Base-by-base conservation (phyloP, 2,888 invertebrate species). In the Platycnemis pennipes region DNA sequence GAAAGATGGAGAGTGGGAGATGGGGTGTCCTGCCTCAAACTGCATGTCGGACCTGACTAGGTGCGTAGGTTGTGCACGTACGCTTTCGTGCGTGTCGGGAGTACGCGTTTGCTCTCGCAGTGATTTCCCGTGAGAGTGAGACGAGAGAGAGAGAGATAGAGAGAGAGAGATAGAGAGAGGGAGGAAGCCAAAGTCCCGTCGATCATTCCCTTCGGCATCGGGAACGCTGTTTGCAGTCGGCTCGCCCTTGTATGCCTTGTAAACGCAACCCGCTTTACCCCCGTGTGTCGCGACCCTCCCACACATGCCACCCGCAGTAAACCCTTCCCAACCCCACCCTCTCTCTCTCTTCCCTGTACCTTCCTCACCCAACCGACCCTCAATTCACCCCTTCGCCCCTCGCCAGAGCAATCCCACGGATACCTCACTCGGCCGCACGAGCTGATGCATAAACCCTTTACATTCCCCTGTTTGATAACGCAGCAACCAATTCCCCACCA, bases 71-170 rank as follows among this genome's bases (percentile, higher is more conserved):
- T 16, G 77, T 37, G 77, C 11, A 37, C 77, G 77, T 16, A 77
- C 37, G 77, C 37, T 31, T 7, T 3, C 13, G 19, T 63, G 77
- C 26, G 77, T 37, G 77, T 37, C 77, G 37, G 37, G 31, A 31
- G 37, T 77, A 37, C 37, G 77, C 31, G 77, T 77, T 77, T 77
- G 22, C 77, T 16, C 77, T 77, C 77, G 77, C 77, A 31, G 77
- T 77, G 77, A 77, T 77, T 77, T 77, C 77, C 77, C 77, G 77
- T 37, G 77, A 77, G 77, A 77, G 63, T 2, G 63, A n/a, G n/a
- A n/a, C n/a, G n/a, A n/a, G 13, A 49, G 49, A 49, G 49, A 49
- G 49, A 49, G 49, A 49, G 49, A 49, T 11, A 3, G 49, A 49
- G 49, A 49, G 13, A 49, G 49, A 49, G 49, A 19, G 49, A 49